Percentiles rank a stretch among this genome's conserved stretches.
Evolutionary conservation across 2,888 invertebrate genomes (phyloP).

Genomic region (Petrolisthes cinctipes): DNA sequence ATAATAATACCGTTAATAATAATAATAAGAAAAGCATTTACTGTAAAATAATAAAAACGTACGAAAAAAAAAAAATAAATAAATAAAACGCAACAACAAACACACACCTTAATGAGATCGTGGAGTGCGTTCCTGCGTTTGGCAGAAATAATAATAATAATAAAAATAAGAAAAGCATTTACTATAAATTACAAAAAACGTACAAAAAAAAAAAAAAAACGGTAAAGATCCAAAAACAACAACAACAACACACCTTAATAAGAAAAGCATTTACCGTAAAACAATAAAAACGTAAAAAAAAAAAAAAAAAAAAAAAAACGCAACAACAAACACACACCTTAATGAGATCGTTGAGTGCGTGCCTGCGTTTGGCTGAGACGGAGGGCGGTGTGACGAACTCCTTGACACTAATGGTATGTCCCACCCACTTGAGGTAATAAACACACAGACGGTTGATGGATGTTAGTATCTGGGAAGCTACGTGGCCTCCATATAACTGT

Average conservation of each 20-base stretch:
- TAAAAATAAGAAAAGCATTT: too few species aligned
- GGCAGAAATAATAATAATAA: too few species aligned
- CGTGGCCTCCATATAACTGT: conserved; percentile 88
- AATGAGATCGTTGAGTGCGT: conserved; percentile 78
- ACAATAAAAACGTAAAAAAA: not conserved
- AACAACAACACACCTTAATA: too few species aligned
- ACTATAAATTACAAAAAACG: too few species aligned
- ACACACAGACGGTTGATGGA: conserved; percentile 94
- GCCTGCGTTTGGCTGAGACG: conserved; percentile 81
- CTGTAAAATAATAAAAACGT: too few species aligned
- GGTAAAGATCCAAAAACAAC: too few species aligned
- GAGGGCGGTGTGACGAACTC: conserved; percentile 87
- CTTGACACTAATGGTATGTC: conserved; percentile 94
- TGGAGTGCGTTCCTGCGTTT: conserved; percentile 79
- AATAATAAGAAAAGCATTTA: too few species aligned
- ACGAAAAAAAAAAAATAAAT: not conserved
- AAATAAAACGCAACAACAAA: not conserved
- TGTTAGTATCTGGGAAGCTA: conserved; percentile 85
- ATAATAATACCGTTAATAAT: too few species aligned
- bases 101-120: conserved; percentile 73
- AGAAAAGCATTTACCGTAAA: too few species aligned
- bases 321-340: conserved; percentile 68
- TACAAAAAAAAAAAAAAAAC: too few species aligned
- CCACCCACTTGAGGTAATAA: conserved; percentile 86
- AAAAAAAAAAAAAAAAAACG: not conserved